phyloP scores from a whole-genome alignment of 2,113 vertebrate species.

The Neolamprologus ventralis region DNA sequence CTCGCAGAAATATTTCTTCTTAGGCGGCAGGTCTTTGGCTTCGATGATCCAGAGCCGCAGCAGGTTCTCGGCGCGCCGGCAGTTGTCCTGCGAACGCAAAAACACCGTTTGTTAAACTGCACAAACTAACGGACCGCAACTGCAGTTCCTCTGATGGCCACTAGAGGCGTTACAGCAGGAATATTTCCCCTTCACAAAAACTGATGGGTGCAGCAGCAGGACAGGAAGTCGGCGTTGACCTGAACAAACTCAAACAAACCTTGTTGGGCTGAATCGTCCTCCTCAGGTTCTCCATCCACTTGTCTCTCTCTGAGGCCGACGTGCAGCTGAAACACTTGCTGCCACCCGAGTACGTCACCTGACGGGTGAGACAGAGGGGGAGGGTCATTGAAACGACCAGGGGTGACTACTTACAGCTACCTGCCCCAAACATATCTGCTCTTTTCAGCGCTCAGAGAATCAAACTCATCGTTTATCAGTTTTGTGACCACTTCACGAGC shows the following conservation, averaged over 20 bases:
- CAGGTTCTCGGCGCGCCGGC: slow-evolving; percentile 83
- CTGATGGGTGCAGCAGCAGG: neutral
- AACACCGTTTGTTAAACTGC: neutral
- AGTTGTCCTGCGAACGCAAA: slow-evolving; percentile 81
- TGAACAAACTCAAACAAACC: slow-evolving; percentile 59
- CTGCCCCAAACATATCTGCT: neutral
- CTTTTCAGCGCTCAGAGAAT: rapidly evolving
- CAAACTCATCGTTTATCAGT: neutral
- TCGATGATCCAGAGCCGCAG: slow-evolving; percentile 97
- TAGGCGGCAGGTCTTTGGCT: slow-evolving; percentile 91
- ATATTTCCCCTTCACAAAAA: neutral
- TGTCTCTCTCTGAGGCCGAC: slow-evolving; percentile 93
- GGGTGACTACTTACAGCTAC: neutral
- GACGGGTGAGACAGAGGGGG: neutral
- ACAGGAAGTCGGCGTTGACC: neutral
- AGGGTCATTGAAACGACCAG: rapidly evolving
- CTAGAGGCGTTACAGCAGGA: rapidly evolving
- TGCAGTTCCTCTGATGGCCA: neutral
- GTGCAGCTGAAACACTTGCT: slow-evolving; percentile 96
- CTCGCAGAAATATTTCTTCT: slow-evolving; percentile 98
- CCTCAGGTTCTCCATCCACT: slow-evolving; percentile 97
- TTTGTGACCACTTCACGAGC: neutral
- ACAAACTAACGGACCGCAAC: rapidly evolving
- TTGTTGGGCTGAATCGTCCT: slow-evolving; percentile 93
- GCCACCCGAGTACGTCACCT: slow-evolving; percentile 91